Evolutionary conservation across 2,888 invertebrate genomes (phyloP), one percentile per base, ranked within the genome.

Genomic region (Opisthograptis luteolata): DNA sequence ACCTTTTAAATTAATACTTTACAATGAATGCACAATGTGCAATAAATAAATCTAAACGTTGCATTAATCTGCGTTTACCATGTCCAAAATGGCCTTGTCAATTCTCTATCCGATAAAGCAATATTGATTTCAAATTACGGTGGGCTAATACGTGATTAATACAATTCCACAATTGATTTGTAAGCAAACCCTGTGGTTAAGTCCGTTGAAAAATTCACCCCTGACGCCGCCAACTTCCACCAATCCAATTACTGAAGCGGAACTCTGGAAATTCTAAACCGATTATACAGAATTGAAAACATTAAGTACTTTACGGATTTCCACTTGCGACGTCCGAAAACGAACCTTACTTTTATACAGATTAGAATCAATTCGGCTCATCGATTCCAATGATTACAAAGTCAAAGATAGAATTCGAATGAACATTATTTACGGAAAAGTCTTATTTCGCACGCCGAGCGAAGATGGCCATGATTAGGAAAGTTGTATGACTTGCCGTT

Each of bases 201-300:
- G 71, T 71, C 73, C 76, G 66, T 62, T 76, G 75, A 85, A 85
- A 86, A 82, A 79, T 79, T 78, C 79, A 75, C 79, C 83, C 79
- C 73, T 60, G 35, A 53, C 58, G 57, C 73, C 74, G 67, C 70
- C 76, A 81, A 85, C 82, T 82, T 81, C 76, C 77, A 66, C 79
- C 81, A 84, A 87, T 88, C 87, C 89, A 88, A 89, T 89, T 89
- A 89, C 86, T 69, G 76, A 73, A 70, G 84, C 84, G 82, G 80
- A 83, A 87, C 87, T 80, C 84, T 78, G 87, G 84, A 89, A 89
- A 89, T 89, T 87, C 88, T 89, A 89, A 89, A 89, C 88, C 89
- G 89, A 89, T 89, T 89, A 89, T 87, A 84, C 86, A 78, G 85
- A 89, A 89, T 89, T 88, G 88, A 89, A 89, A 88, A 88, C 88